A percentile compares a stretch with the other conserved stretches of the same genome.
phyloP scores from a whole-genome alignment of 2,797 vertebrate species.

The Myotis vivesi region DNA sequence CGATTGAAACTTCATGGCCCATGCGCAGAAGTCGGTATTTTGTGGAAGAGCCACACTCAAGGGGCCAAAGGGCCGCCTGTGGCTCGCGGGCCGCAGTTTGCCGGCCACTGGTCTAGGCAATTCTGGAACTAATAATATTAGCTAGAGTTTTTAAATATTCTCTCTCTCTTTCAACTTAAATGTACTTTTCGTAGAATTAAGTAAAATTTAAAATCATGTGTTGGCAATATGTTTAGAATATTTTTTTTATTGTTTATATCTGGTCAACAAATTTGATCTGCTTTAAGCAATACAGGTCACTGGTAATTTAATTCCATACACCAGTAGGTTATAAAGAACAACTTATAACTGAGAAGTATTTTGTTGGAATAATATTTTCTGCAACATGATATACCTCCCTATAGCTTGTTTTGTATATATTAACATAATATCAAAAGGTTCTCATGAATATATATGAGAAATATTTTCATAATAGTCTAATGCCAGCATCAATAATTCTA shows the following conservation, averaged over 20 bases:
- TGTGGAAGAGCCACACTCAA: no score
- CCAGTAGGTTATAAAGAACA: not conserved
- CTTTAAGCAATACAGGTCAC: conserved; percentile 4
- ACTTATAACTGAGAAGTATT: not conserved
- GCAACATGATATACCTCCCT: not conserved
- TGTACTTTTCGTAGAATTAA: not conserved
- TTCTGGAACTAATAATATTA: conserved; percentile 61
- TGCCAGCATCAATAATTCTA: not conserved
- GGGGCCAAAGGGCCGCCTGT: no score
- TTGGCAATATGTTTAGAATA: not conserved
- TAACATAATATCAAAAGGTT: conserved; percentile 22
- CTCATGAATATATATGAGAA: conserved; percentile 24
- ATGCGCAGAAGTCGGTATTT: no score
- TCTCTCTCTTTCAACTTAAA: not conserved
- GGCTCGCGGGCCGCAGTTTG: no score
- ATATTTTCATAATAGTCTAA: conserved; percentile 18
- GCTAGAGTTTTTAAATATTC: conserved; percentile 21
- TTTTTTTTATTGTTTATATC: conserved; percentile 4
- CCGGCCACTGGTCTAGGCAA: not conserved
- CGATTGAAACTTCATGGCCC: no score
- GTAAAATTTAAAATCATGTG: not conserved
- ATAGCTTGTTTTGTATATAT: not conserved
- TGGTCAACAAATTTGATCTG: not conserved
- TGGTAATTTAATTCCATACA: not conserved
- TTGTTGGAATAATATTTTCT: conserved; percentile 28